Conservation (phyloP, 2,797 vertebrate species). For the Sebastiscus albofasciatus region DNA sequence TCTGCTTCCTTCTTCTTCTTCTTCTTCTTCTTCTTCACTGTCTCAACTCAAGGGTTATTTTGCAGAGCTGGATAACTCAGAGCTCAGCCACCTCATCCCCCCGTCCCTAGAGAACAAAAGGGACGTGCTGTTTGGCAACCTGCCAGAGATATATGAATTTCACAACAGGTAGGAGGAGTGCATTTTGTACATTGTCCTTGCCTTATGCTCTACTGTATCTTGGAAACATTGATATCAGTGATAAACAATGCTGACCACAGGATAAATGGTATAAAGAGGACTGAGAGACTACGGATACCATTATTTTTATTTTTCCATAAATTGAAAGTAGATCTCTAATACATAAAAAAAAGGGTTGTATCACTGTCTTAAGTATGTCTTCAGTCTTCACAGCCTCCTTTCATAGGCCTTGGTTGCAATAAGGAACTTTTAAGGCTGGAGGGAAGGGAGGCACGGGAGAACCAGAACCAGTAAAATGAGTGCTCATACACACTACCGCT, state of each 20-base stretch:
- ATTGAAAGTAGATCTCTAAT: neutral
- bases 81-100: constrained; percentile 90
- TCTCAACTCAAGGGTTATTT: constrained; percentile 87
- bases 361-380: neutral
- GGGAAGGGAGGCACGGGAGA: too few relatives aligned
- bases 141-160: constrained; percentile 93
- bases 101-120: constrained; percentile 90
- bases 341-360: neutral
- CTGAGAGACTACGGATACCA: neutral
- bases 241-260: neutral
- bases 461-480: too few relatives aligned
- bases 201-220: neutral
- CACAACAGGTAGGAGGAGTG: constrained; percentile 87
- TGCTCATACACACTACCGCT: too few relatives aligned
- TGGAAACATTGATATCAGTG: neutral
- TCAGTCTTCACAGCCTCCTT: too few relatives aligned
- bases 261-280: neutral
- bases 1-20: neutral
- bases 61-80: constrained; percentile 90
- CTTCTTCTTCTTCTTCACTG: neutral
- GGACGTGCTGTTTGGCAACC: constrained; percentile 94
- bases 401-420: too few relatives aligned
- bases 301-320: neutral
- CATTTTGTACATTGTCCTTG: neutral
- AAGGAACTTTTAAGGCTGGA: too few relatives aligned